A percentile compares a stretch with the other conserved stretches of the same genome.
These are phyloP conservation scores for Campoletis raptor DNA, from an alignment of 2,888 invertebrate species.

Conservation along the genomic window DNA sequence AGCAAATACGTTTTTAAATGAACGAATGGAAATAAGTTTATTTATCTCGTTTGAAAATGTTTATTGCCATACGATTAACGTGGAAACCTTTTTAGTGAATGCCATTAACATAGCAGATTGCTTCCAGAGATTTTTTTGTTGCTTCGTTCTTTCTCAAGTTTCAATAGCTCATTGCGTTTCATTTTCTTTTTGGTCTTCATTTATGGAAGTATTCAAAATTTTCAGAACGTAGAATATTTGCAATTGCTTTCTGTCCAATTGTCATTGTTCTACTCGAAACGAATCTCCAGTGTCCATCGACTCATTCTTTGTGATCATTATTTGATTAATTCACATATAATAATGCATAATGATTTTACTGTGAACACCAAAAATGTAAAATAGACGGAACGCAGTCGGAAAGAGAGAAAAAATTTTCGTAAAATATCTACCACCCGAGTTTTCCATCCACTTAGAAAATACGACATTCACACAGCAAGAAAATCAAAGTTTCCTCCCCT, in stretches of 20 bases:
- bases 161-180: too few relatives aligned
- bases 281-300: neutral
- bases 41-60: neutral
- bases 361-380: too few relatives aligned
- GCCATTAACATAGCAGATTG: neutral
- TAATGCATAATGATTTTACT: too few relatives aligned
- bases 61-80: neutral
- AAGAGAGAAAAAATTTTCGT: constrained; percentile 15
- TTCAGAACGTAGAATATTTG: neutral
- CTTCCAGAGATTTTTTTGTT: neutral
- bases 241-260: too few relatives aligned
- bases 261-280: too few relatives aligned
- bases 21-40: neutral
- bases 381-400: neutral
- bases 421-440: neutral
- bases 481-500: constrained; percentile 60
- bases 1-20: neutral
- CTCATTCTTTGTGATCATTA: neutral
- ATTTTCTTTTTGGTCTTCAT: too few relatives aligned
- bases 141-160: too few relatives aligned
- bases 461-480: constrained; percentile 34
- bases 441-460: neutral
- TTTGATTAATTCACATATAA: neutral
- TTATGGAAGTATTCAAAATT: neutral
- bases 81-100: neutral